These are phyloP conservation scores for Syngnathus typhle DNA, from an alignment of 2,113 vertebrate genomes.

Conservation along the genomic window DNA sequence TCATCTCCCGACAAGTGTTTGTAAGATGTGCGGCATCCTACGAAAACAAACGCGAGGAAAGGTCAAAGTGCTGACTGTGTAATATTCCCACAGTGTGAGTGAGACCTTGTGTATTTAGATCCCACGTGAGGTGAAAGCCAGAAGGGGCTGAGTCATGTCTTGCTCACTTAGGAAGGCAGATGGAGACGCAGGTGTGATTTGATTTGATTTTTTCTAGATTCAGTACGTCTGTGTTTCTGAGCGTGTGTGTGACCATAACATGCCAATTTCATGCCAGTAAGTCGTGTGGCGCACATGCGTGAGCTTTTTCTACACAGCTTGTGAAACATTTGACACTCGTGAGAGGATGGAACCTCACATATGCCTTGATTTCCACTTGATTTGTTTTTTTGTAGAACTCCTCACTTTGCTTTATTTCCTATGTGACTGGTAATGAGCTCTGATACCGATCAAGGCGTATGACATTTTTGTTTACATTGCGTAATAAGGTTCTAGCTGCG, in stretches of 20 bases:
- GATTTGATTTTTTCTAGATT: background rate
- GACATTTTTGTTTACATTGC: background rate
- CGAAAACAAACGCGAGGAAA: constrained; percentile 44
- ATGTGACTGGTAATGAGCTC: background rate
- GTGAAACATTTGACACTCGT: background rate
- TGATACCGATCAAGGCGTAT: background rate
- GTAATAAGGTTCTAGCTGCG: background rate
- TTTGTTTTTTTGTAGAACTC: background rate
- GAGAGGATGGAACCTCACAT: background rate
- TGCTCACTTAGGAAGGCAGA: constrained; percentile 56
- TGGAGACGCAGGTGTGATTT: constrained; percentile 55
- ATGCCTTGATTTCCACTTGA: background rate
- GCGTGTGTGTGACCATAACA: constrained; percentile 16
- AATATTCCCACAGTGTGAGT: constrained; percentile 14
- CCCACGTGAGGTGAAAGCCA: constrained; percentile 48
- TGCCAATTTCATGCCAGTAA: constrained; percentile 15
- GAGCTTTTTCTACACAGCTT: constrained; percentile 10
- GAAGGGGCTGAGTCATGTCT: constrained; percentile 54
- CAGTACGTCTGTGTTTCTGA: constrained; percentile 21
- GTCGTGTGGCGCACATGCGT: background rate
- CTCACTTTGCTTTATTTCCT: background rate
- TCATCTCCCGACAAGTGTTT: constrained; percentile 13
- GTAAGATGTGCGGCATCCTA: constrained; percentile 24
- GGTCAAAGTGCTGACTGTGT: constrained; percentile 32
- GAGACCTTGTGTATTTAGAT: constrained; percentile 35